Base-by-base conservation (phyloP, 2,797 vertebrate species). In the Lagocephalus sceleratus region DNA sequence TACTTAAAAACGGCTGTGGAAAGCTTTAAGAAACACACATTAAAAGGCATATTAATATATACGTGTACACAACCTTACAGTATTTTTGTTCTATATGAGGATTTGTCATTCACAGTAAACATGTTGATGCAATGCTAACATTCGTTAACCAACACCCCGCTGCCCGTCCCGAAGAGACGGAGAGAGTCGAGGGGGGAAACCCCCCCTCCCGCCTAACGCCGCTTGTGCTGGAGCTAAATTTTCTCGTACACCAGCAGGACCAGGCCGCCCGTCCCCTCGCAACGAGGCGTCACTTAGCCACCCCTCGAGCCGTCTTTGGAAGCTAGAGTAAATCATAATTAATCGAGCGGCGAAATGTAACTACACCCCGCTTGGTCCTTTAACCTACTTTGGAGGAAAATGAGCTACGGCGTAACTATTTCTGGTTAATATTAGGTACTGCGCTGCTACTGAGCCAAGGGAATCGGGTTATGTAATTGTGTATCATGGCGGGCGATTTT, bases 31-130 rank as follows among this genome's bases (percentile, higher is more conserved):
- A 82, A 80, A 81, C 76, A 85, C 76, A 82, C 38, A 45, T 69
- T 62, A 67, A 76, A 78, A 66, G 50, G 60, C n/a, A 43, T 43
- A 43, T 43, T 15, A 52, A 73, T 59, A 62, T 60, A 78, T 59
- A 74, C 55, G 55, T 64, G 75, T 65, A 75, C 60, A 85, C 53
- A 73, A 58, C 47, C 59, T 15, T 67, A 82, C 63, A 79, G 40
- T 76, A 79, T 61, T 15, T 56, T 46, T 17, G 19, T 46, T 60
- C 60, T 59, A 73, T 68, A 75, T 66, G 48, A 72, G 65, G 63
- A 82, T 68, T 80, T 66, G 61, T 81, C 74, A 71, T 79, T 87
- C 74, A 82, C 79, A 81, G 82, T 77, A 66, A 80, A 76, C 75
- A 78, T 60, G 62, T 72, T 20, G 38, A 71, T n/a, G 48, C 35